Evolutionary conservation across 2,797 vertebrate species (phyloP).

Genomic region (Phalanger gymnotis): DNA sequence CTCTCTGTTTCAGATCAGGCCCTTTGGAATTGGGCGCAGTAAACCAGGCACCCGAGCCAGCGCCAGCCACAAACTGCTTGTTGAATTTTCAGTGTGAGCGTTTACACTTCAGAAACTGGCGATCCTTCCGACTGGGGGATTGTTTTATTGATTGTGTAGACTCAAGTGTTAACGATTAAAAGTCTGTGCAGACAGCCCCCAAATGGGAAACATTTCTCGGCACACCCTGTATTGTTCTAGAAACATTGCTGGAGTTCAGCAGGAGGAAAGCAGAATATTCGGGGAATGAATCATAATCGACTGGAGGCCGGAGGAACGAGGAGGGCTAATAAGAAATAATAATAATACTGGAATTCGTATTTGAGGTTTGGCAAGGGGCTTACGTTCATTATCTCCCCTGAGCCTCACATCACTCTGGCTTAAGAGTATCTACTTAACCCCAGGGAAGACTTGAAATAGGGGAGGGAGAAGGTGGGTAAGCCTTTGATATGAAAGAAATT

Average conservation of each 20-base stretch:
- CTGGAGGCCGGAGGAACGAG: neutral
- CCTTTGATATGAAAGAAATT: neutral
- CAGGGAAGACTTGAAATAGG: too few relatives aligned
- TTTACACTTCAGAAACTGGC: neutral
- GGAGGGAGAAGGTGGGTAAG: neutral
- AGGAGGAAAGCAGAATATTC: neutral
- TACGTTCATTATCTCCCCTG: too few relatives aligned
- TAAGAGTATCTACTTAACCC: too few relatives aligned
- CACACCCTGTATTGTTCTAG: neutral
- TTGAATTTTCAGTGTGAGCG: neutral
- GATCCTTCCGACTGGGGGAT: neutral
- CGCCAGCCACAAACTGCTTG: neutral
- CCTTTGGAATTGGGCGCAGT: neutral
- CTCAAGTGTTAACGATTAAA: neutral
- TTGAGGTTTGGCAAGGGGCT: neutral
- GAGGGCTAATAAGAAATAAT: neutral
- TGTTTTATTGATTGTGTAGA: too few relatives aligned
- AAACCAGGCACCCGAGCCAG: neutral
- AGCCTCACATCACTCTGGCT: too few relatives aligned
- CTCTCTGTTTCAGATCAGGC: neutral
- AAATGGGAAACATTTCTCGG: too few relatives aligned
- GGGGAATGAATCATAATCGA: neutral
- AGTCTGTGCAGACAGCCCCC: neutral
- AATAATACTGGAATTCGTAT: neutral
- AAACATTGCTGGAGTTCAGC: neutral